Evolutionary conservation across 2,797 vertebrate species (phyloP).

Genomic region (Acipenser ruthenus): DNA sequence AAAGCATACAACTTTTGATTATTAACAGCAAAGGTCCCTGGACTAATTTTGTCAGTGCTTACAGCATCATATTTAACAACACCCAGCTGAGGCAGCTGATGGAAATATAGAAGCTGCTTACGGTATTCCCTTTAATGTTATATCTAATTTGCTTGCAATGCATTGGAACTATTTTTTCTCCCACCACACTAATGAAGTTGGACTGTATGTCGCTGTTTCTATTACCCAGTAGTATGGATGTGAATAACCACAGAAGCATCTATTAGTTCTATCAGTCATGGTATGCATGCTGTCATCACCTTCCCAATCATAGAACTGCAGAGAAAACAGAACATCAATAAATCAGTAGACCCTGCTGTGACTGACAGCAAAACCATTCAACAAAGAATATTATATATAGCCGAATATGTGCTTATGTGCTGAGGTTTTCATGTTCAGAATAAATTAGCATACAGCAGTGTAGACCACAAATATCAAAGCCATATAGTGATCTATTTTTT

Average conservation of each 20-base stretch:
- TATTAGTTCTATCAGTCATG: background rate
- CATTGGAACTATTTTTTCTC: slow-evolving; percentile 21
- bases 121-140: background rate
- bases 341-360: slow-evolving; percentile 14
- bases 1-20: slow-evolving; percentile 48
- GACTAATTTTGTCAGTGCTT: slow-evolving; percentile 45
- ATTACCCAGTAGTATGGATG: background rate
- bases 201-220: background rate
- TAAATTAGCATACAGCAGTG: background rate
- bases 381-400: slow-evolving; percentile 13
- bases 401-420: slow-evolving; percentile 1
- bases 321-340: slow-evolving; percentile 15
- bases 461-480: no score
- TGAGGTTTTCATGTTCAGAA: slow-evolving; percentile 12
- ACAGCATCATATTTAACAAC: slow-evolving; percentile 34
- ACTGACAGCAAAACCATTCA: slow-evolving; percentile 20
- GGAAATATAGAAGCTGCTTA: background rate
- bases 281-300: background rate
- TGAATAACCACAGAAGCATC: background rate
- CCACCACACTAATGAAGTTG: slow-evolving; percentile 7
- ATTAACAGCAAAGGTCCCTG: slow-evolving; percentile 22
- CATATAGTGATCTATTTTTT: no score
- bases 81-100: background rate
- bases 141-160: slow-evolving; percentile 18
- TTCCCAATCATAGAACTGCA: slow-evolving; percentile 8